Base-by-base conservation (phyloP, 1,140 invertebrate species). In the Dinoponera quadriceps region DNA sequence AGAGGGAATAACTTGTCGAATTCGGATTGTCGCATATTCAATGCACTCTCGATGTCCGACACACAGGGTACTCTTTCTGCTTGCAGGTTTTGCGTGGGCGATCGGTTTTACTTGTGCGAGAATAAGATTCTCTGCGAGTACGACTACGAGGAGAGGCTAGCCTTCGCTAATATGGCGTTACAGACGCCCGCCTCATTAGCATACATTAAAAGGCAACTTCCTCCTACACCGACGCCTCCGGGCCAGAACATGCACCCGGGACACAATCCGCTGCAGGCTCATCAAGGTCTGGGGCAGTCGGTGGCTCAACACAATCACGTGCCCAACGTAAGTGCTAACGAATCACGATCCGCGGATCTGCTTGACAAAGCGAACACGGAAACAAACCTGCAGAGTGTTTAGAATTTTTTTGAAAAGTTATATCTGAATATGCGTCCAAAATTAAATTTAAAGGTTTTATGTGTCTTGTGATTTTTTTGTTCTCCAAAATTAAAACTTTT, bases 81-180 rank as follows among this genome's bases (percentile, higher is more conserved):
- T 88, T 90, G 16, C 95, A 99, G 98, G 95, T 99, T 99, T 95
- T 99, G 98, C 94, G 98, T 99, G 44, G 98, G 98, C 49, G 98
- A 99, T 94, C 96, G 98, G 77, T 99, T 99, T 94, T 99, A 99
- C 94, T 94, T 99, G 86, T 98, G 98, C 95, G 98, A 99, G 92
- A 99, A 99, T 94, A 99, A 99, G 95, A 99, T 99, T 86, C 96
- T 99, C 18, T 99, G 98, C 95, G 98, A 99, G 93, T 99, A 98
- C 93, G 98, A 99, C 94, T 99, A 99, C 93, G 98, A 99, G 92
- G 98, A 99, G 94, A 95, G 98, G 83, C 95, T 98, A 93, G 97
- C 98, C 57, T 98, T 98, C 93, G 97, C 98, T 55, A 98, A 97
- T 91, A 98, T 98, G 97, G 97, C 98, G 38, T 97, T 98, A 94